These are phyloP conservation scores for Folsomia manolachei DNA, from an alignment of 2,888 invertebrate species.

Conservation along the genomic window DNA sequence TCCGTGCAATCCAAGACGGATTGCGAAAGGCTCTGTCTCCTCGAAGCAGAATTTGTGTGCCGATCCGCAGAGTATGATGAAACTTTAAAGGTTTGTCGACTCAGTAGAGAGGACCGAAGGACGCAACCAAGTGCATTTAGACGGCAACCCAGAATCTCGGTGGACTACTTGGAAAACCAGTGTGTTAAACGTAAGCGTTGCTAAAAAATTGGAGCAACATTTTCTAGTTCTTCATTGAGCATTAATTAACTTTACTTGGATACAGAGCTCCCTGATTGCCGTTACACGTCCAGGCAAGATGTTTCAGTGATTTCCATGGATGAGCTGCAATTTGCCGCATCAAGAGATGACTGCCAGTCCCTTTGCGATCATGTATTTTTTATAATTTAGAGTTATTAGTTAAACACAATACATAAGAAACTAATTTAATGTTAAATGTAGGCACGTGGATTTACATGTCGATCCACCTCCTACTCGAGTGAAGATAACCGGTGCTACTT, in stretches of 20 bases:
- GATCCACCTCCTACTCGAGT: conserved; percentile 54
- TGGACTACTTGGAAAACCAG: conserved; percentile 60
- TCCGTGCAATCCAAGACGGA: conserved; percentile 55
- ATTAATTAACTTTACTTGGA: conserved; percentile 11
- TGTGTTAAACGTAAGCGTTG: conserved; percentile 57
- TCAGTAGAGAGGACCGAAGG: conserved; percentile 58
- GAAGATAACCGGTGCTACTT: conserved; percentile 55
- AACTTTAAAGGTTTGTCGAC: conserved; percentile 55
- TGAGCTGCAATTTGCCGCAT: conserved; percentile 55
- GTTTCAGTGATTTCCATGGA: conserved; percentile 55
- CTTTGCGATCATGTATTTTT: conserved; percentile 54
- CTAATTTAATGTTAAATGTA: conserved; percentile 36
- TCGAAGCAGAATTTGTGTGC: conserved; percentile 58
- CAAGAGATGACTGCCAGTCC: conserved; percentile 55
- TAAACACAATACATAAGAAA: too few relatives aligned
- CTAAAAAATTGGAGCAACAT: conserved; percentile 7
- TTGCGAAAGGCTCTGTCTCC: conserved; percentile 58
- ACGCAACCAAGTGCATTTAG: conserved; percentile 58
- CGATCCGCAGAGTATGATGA: conserved; percentile 59
- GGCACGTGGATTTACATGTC: conserved; percentile 55
- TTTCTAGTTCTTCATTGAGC: background rate
- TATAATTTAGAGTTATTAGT: too few relatives aligned
- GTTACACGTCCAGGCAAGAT: conserved; percentile 54
- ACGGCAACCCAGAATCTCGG: conserved; percentile 53
- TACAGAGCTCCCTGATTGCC: conserved; percentile 55